Conservation (phyloP, 2,797 vertebrate genomes). For the Sebastes hubbsi region DNA sequence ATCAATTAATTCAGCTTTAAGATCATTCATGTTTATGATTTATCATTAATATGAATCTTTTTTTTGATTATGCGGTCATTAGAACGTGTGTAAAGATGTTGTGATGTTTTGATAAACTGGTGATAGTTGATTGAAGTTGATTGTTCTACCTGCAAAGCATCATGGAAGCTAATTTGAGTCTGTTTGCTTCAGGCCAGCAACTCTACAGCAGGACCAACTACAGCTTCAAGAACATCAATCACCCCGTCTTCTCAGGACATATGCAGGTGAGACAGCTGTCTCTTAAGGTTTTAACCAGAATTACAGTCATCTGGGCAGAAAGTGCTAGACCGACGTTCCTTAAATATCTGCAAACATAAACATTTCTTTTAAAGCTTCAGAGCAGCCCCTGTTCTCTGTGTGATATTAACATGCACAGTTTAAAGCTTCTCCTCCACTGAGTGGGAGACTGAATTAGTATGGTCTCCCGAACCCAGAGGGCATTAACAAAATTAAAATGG, state of each 20-base stretch:
- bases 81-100: background rate
- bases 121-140: background rate
- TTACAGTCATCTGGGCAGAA: background rate
- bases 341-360: background rate
- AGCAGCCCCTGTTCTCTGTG: background rate
- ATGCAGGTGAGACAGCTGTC: conserved; percentile 88
- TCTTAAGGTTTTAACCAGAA: background rate
- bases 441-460: conserved; percentile 26
- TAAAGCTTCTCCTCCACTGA: conserved; percentile 2
- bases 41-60: background rate
- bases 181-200: conserved; percentile 91
- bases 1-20: background rate
- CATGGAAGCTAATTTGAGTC: conserved; percentile 66
- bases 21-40: background rate
- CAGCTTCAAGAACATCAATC: conserved; percentile 87
- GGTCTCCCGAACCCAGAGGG: conserved; percentile 2
- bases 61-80: background rate
- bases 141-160: background rate
- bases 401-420: conserved; percentile 16
- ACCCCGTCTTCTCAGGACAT: conserved; percentile 93
- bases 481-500: conserved; percentile 36
- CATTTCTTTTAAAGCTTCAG: background rate
- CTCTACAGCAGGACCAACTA: conserved; percentile 86
- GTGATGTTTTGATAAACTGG: background rate
- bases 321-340: background rate